Evolutionary conservation across 2,113 vertebrate species (phyloP).

Genomic region (Diphyllodes magnificus): DNA sequence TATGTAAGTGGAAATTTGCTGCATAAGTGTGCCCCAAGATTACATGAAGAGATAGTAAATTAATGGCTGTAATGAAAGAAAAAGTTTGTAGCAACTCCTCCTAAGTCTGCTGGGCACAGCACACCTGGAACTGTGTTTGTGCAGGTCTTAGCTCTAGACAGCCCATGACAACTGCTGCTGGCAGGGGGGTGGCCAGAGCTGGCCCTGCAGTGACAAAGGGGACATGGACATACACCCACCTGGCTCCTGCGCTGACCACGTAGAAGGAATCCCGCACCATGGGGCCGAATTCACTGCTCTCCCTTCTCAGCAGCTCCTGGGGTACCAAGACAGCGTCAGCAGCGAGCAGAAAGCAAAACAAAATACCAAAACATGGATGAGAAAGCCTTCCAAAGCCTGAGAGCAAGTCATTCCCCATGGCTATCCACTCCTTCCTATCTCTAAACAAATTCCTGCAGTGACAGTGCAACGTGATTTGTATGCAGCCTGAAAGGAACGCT

Average conservation of each 20-base stretch:
- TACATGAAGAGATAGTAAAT: background rate
- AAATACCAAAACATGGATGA: background rate
- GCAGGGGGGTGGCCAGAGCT: background rate
- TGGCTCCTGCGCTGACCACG: slow-evolving; percentile 48
- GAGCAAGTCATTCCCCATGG: background rate
- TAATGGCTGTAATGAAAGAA: background rate
- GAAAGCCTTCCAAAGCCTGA: background rate
- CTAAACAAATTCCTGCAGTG: slow-evolving; percentile 46
- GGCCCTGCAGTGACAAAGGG: background rate
- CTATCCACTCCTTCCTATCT: slow-evolving; percentile 18
- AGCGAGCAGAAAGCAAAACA: background rate
- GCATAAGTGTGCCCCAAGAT: background rate
- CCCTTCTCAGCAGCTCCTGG: slow-evolving; percentile 75
- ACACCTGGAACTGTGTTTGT: background rate
- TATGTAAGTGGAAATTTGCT: background rate
- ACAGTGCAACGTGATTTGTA: slow-evolving; percentile 17
- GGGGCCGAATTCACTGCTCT: slow-evolving; percentile 52
- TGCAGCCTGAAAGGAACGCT: background rate
- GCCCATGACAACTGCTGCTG: background rate
- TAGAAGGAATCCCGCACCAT: slow-evolving; percentile 59
- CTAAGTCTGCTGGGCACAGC: background rate
- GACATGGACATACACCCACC: slow-evolving; percentile 58
- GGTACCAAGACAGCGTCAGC: slow-evolving; percentile 18
- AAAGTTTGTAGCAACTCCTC: background rate
- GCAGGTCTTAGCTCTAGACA: background rate